Conservation (phyloP, 2,113 vertebrate genomes). For the Amphiprion ocellaris region DNA sequence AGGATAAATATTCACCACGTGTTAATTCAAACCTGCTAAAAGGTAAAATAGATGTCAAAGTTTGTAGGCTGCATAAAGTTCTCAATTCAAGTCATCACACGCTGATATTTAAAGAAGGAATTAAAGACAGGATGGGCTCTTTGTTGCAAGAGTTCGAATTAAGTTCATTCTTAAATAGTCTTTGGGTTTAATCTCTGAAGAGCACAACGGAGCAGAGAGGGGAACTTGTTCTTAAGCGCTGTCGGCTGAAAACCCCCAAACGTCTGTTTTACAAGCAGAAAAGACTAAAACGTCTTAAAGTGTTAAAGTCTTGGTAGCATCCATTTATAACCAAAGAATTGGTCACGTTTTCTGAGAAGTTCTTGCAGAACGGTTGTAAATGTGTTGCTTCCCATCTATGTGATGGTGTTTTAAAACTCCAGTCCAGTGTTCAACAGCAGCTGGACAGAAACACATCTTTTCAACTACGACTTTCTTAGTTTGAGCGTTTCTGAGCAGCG, state of each 20-base stretch:
- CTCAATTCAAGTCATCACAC: slow-evolving; percentile 18
- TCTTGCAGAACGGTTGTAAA: no score
- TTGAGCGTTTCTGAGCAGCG: background rate
- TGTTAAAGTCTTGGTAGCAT: background rate
- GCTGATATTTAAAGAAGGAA: slow-evolving; percentile 17
- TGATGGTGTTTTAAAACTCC: background rate
- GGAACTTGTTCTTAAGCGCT: slow-evolving; percentile 21
- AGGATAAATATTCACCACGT: slow-evolving; percentile 31
- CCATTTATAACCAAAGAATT: background rate
- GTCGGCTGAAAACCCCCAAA: slow-evolving; percentile 18
- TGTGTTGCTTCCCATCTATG: no score
- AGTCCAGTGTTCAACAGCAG: slow-evolving; percentile 7
- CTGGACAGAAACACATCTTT: slow-evolving; percentile 15
- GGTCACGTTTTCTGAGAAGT: background rate
- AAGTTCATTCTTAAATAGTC: slow-evolving; percentile 61
- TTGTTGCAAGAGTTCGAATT: slow-evolving; percentile 51
- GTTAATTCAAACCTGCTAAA: slow-evolving; percentile 5
- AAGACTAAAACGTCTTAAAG: slow-evolving; percentile 33
- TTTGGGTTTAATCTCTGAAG: slow-evolving; percentile 41
- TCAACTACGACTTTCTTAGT: slow-evolving; percentile 11
- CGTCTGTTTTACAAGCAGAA: slow-evolving; percentile 15
- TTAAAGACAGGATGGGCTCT: slow-evolving; percentile 38
- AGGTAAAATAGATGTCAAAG: slow-evolving; percentile 31
- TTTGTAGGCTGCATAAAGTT: background rate
- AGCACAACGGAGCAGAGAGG: slow-evolving; percentile 18